Evolutionary conservation across 2,113 vertebrate species (phyloP), one percentile per base, ranked within the genome.

Genomic region (Rhynchomys soricoides): DNA sequence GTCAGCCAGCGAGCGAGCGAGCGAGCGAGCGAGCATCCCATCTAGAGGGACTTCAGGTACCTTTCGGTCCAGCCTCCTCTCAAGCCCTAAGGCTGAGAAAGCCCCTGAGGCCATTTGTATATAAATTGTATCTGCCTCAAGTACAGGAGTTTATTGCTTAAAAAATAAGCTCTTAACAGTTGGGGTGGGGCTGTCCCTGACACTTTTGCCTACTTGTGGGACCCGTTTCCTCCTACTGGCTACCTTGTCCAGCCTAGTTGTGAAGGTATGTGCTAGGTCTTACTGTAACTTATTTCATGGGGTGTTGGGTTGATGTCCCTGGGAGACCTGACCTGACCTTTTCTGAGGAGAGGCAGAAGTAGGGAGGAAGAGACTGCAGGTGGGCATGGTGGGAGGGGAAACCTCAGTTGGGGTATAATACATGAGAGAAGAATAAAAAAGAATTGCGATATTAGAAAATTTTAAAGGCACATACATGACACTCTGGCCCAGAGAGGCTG

Each of bases 331-430:
- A 40, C 19, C 71, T 73, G n/a, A 40, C 43, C 71, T 73, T 73
- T 73, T 73, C 71, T 73, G 71, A 73, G 71, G 71, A 9, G n/a
- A 73, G n/a, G 3, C 17, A 22, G 71, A 22, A 21, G n/a, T 10
- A n/a, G 21, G 8, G n/a, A 9, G 19, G n/a, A 73, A 40, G 71
- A 73, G 71, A 40, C 10, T 15, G 12, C 8, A n/a, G 70, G 8
- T 3, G 1, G 8, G n/a, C 7, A 1, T 24, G 71, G 8, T 21
- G 7, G 21, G 71, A 40, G 21, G 8, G n/a, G n/a, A 22, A 21
- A 40, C 71, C 43, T n/a, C 24, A 21, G 19, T 43, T 9, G 11
- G 71, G 71, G 5, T 43, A n/a, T 73, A 21, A 73, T 73, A 22
- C 24, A 11, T 73, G 71, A 73, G 21, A 75, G 43, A 75, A 75